Percentiles rank a stretch among this genome's conserved stretches.
These are phyloP conservation scores for Cremastinae sp. DNA, from an alignment of 2,888 invertebrate species.

Conservation along the genomic window DNA sequence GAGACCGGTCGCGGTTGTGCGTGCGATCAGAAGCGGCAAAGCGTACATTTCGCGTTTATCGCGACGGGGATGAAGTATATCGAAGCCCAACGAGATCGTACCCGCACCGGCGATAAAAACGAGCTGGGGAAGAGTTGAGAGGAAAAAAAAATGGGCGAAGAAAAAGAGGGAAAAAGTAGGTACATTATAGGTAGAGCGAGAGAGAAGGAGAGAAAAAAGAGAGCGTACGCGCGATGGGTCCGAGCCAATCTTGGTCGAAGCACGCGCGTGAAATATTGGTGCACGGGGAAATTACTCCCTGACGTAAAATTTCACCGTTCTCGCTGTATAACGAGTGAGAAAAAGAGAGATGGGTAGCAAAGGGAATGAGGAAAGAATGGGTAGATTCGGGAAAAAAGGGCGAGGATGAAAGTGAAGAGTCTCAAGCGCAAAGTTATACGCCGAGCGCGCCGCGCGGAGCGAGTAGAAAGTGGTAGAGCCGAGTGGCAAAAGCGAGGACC, in stretches of 20 bases:
- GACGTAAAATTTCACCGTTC: conserved; percentile 73
- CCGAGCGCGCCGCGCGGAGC: conserved; percentile 15
- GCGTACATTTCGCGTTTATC: conserved; percentile 40
- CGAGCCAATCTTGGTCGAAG: conserved; percentile 74
- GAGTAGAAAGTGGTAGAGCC: conserved; percentile 37
- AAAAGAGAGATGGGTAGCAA: conserved; percentile 6
- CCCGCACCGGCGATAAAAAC: conserved; percentile 37
- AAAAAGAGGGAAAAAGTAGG: conserved; percentile 25
- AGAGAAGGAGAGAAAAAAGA: conserved; percentile 29
- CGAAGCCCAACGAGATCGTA: conserved; percentile 47
- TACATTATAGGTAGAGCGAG: conserved; percentile 38
- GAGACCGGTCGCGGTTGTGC: neutral
- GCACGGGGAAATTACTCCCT: conserved; percentile 77
- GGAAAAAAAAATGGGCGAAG: conserved; percentile 49
- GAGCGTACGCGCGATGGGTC: conserved; percentile 57
- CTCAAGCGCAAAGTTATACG: conserved; percentile 13
- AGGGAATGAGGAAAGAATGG: conserved; percentile 6
- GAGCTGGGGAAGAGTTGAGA: conserved; percentile 38
- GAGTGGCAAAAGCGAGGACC: conserved; percentile 47
- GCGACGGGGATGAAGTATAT: conserved; percentile 40
- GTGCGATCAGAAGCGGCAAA: conserved; percentile 24
- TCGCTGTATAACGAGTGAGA: conserved; percentile 60
- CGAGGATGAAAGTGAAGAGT: conserved; percentile 35
- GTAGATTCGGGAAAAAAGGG: conserved; percentile 30
- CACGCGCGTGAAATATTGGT: conserved; percentile 78